Percentiles rank a stretch among this genome's conserved stretches.
Evolutionary conservation across 2,113 vertebrate species (phyloP).

Genomic region (Tyrannus savana): DNA sequence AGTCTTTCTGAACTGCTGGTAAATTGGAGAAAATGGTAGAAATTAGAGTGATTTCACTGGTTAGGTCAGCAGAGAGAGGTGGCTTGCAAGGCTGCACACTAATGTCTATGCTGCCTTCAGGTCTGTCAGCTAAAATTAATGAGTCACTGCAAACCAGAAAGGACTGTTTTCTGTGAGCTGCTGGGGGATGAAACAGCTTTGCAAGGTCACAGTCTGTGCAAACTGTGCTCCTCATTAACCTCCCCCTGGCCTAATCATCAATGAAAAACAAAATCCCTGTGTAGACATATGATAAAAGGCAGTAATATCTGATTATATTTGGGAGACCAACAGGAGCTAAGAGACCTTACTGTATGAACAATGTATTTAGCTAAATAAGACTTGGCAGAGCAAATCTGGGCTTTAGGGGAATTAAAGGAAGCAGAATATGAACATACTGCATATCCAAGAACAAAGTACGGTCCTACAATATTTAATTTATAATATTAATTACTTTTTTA

Average conservation of each 20-base stretch:
- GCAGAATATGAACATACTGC: neutral
- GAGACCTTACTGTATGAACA: neutral
- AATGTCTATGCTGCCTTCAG: slow-evolving; percentile 54
- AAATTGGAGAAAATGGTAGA: slow-evolving; percentile 66
- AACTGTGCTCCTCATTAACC: slow-evolving; percentile 43
- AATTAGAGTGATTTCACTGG: slow-evolving; percentile 59
- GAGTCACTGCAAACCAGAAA: slow-evolving; percentile 54
- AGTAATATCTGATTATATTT: neutral
- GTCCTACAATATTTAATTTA: neutral
- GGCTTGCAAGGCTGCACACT: slow-evolving; percentile 21
- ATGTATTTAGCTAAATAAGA: neutral
- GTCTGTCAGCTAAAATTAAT: slow-evolving; percentile 73
- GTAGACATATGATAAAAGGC: neutral
- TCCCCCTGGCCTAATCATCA: slow-evolving; percentile 18
- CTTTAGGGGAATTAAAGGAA: neutral
- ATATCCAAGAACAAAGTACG: neutral
- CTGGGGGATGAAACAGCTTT: slow-evolving; percentile 37
- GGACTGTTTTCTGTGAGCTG: slow-evolving; percentile 38
- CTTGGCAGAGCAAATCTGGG: neutral
- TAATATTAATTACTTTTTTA: neutral
- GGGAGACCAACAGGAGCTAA: neutral
- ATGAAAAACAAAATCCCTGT: slow-evolving; percentile 22
- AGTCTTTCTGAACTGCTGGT: neutral
- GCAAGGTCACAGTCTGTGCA: slow-evolving; percentile 52
- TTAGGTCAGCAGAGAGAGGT: slow-evolving; percentile 63